Evolutionary conservation across 2,797 vertebrate genomes (phyloP), one percentile per base, ranked within the genome.

Genomic region (Neoniphon sammara): DNA sequence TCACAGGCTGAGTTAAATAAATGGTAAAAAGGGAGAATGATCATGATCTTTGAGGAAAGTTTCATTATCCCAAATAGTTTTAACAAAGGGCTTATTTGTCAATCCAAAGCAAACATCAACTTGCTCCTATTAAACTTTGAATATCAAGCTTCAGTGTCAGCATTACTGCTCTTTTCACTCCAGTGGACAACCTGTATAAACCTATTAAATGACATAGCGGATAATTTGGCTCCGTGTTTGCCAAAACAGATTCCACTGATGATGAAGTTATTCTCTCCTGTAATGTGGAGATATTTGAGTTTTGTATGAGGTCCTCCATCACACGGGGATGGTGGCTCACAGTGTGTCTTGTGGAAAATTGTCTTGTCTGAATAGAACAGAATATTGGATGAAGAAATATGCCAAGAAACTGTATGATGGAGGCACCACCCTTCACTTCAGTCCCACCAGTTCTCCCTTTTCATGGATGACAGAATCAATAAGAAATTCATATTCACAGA

Each of bases 391-490:
- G 30, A 61, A 34, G 8, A 58, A 75, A 52, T 36, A 31, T 31
- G 63, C 39, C n/a, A 23, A 71, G 2, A 49, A 14, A 7, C 52
- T 47, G 52, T 1, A 3, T 44, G 34, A 68, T 9, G 23, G 59
- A 66, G 54, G 27, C 34, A 14, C 54, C 27, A 18, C 21, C 47
- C 34, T 10, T 55, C 21, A n/a, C 21, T 58, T 60, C 50, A 57
- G 7, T 58, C 53, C 23, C 20, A 53, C 44, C 62, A 49, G 39
- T n/a, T 53, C 52, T 34, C 52, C 44, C 65, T n/a, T 36, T 27
- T 60, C 39, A 56, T 18, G 2, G 25, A 67, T 31, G 58, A 59
- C 68, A 73, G 63, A 71, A 64, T 54, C 59, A 64, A 70, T 47
- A 67, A 42, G 30, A 59, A 36, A 27, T 7, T 46, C 47, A 46